These are phyloP conservation scores for Pyxicephalus adspersus DNA, from an alignment of 2,113 vertebrate species.

Conservation along the genomic window DNA sequence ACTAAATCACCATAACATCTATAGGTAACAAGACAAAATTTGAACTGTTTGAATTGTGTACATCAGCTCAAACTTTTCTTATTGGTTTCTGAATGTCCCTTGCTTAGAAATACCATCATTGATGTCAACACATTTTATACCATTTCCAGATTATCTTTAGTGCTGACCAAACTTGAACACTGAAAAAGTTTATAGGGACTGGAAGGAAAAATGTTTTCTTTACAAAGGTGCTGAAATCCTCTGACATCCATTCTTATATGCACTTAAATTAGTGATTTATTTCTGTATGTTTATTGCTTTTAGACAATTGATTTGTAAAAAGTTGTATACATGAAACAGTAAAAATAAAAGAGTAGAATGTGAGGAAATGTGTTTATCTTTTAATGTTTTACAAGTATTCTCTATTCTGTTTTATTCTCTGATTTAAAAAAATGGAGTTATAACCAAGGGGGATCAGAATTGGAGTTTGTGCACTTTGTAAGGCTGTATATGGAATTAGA, in stretches of 20 bases:
- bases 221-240: neutral
- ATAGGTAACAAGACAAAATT: neutral
- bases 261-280: neutral
- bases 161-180: neutral
- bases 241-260: neutral
- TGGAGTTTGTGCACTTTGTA: no score
- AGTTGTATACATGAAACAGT: constrained; percentile 10
- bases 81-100: neutral
- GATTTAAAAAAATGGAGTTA: no score
- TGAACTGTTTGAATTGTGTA: neutral
- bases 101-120: neutral
- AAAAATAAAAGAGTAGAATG: constrained; percentile 38
- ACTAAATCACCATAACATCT: no score
- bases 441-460: no score
- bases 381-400: no score
- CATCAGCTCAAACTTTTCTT: no score
- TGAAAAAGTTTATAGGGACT: neutral
- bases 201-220: neutral
- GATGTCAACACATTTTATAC: neutral
- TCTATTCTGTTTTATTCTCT: no score
- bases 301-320: constrained; percentile 33
- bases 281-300: constrained; percentile 9
- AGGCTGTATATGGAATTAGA: no score
- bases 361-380: neutral
- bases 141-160: neutral